Evolutionary conservation across 2,113 vertebrate species (phyloP).

Genomic region (Physeter macrocephalus): DNA sequence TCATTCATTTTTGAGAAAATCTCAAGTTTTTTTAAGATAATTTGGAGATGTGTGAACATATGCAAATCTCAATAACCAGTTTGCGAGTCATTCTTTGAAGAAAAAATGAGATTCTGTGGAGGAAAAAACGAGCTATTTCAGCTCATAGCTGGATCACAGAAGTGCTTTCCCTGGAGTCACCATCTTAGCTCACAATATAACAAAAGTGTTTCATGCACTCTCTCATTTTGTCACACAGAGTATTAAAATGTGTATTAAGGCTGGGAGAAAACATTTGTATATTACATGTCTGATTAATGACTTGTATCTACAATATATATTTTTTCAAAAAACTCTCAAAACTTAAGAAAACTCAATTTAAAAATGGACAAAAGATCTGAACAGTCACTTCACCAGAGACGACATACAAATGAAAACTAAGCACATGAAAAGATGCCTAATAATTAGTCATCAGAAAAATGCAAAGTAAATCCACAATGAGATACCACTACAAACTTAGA

Average conservation of each 20-base stretch:
- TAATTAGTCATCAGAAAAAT: neutral
- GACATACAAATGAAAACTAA: neutral
- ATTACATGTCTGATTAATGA: neutral
- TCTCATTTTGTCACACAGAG: neutral
- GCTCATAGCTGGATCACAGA: neutral
- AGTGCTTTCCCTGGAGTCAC: neutral
- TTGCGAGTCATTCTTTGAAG: neutral
- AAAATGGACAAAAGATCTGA: constrained; percentile 3
- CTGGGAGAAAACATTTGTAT: neutral
- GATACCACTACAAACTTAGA: neutral
- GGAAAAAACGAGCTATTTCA: neutral
- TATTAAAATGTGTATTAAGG: neutral
- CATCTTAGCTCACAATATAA: neutral
- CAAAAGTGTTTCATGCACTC: neutral
- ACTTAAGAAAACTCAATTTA: neutral
- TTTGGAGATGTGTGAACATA: neutral
- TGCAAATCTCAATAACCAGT: neutral
- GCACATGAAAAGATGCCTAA: neutral
- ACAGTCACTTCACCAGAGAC: neutral
- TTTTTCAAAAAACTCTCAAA: neutral
- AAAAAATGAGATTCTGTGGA: neutral
- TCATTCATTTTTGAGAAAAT: constrained; percentile 22
- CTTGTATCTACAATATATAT: neutral
- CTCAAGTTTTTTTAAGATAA: neutral
- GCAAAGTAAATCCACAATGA: neutral